These are phyloP conservation scores for Butorides virescens DNA, from an alignment of 2,113 vertebrate species.

Conservation along the genomic window DNA sequence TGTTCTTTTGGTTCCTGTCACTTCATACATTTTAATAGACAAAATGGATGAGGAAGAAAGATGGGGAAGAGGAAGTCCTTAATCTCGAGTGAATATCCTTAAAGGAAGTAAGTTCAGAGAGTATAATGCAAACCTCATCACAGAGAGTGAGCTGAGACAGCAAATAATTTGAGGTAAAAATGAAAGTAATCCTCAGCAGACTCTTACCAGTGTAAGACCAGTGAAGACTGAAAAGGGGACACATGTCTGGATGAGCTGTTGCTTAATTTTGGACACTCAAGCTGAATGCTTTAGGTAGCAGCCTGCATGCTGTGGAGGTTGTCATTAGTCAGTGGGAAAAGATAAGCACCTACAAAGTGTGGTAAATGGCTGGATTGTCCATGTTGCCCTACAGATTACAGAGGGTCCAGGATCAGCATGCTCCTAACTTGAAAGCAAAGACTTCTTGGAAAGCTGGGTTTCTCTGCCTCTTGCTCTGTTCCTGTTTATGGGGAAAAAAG, in stretches of 20 bases:
- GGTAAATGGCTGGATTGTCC: background rate
- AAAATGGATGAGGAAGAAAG: background rate
- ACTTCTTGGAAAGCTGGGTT: background rate
- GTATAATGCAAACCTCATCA: background rate
- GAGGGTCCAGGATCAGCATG: background rate
- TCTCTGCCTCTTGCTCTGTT: background rate
- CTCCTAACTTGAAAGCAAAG: background rate
- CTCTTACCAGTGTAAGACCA: background rate
- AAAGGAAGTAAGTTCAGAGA: background rate
- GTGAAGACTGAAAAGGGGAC: background rate
- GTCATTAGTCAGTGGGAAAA: background rate
- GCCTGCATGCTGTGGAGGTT: background rate
- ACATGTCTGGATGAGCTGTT: background rate
- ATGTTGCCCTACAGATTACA: background rate
- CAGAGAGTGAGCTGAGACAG: background rate
- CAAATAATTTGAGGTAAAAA: background rate
- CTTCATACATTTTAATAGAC: background rate
- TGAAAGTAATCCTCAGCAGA: background rate
- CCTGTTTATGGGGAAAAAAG: background rate
- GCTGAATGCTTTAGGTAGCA: background rate
- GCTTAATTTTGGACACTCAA: background rate
- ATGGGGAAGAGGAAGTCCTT: background rate
- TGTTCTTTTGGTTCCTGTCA: background rate
- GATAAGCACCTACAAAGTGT: background rate
- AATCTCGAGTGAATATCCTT: background rate